Evolutionary conservation across 2,113 vertebrate genomes (phyloP), one percentile per base, ranked within the genome.

Genomic region (Etheostoma cragini): DNA sequence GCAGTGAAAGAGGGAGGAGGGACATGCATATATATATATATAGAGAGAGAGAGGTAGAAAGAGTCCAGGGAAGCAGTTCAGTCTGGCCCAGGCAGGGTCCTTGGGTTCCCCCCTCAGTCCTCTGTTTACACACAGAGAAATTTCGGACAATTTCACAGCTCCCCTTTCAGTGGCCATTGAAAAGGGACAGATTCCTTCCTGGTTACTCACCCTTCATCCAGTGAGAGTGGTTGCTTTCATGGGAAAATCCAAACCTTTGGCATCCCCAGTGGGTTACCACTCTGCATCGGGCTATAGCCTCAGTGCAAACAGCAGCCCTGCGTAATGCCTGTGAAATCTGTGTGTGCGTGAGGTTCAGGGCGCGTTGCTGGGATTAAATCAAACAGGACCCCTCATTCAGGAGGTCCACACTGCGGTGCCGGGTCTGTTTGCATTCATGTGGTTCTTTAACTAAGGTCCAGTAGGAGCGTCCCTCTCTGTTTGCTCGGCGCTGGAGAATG

Each of bases 161-260:
- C 82, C 80, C 91, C 83, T 92, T 95, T 96, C 93, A 95, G 88
- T 24, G 62, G 84, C 85, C 89, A 83, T 83, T 95, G 92, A 94
- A 95, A 95, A 88, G 94, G 90, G 82, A 89, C 92, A 87, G 94
- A 95, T 95, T 95, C 94, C 91, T 94, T 95, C 94, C 94, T 94
- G 93, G 93, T 93, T 94, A 93, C 94, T 93, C 93, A 92, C 92
- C 90, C 91, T 89, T 82, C 85, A 70, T 87, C 90, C 90, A 76
- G 77, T 52, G 76, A 88, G 84, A 87, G 88, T 73, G 82, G 86
- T 92, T 89, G 90, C 81, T 85, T 84, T 94, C 90, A 90, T 93
- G 90, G 92, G 95, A 96, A 96, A 96, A 94, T 86, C 81, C 87
- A 90, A 96, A 95, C 92, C 84, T 95, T 94, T 96, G 92, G 92